Evolutionary conservation across 2,797 vertebrate genomes (phyloP).

Genomic region (Podarcis siculus): DNA sequence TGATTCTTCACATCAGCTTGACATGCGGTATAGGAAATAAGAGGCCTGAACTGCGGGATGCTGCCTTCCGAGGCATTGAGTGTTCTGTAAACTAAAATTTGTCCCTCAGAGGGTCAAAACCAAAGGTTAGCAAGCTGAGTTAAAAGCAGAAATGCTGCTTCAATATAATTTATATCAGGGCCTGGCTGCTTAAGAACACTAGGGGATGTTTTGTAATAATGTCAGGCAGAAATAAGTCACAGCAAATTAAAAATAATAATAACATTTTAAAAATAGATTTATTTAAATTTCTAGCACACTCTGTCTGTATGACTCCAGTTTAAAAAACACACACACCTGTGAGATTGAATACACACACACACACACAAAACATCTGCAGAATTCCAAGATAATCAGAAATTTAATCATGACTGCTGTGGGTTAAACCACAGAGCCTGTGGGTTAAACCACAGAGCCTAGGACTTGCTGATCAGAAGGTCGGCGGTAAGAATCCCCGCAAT

Average conservation of each 20-base stretch:
- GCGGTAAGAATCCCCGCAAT: too few relatives aligned
- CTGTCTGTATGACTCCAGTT: too few relatives aligned
- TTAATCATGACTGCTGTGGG: not conserved
- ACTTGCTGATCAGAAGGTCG: too few relatives aligned
- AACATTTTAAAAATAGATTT: not conserved
- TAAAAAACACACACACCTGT: too few relatives aligned
- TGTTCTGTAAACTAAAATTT: conserved; percentile 27
- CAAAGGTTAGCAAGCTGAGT: not conserved
- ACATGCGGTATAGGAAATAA: not conserved
- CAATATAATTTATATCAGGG: conserved; percentile 1
- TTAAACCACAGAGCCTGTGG: too few relatives aligned
- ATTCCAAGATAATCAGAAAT: not conserved
- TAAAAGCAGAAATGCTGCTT: not conserved
- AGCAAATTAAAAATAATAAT: not conserved
- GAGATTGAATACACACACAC: too few relatives aligned
- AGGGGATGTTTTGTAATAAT: not conserved
- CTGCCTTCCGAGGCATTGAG: conserved; percentile 14
- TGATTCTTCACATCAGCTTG: conserved; percentile 12
- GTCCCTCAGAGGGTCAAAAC: not conserved
- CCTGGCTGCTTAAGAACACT: not conserved
- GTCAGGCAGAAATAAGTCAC: not conserved
- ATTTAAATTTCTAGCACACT: not conserved
- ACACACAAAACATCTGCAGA: not conserved
- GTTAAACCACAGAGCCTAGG: too few relatives aligned
- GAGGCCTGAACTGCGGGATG: not conserved